Evolutionary conservation across 2,797 vertebrate genomes (phyloP).

Genomic region (Pristis pectinata): DNA sequence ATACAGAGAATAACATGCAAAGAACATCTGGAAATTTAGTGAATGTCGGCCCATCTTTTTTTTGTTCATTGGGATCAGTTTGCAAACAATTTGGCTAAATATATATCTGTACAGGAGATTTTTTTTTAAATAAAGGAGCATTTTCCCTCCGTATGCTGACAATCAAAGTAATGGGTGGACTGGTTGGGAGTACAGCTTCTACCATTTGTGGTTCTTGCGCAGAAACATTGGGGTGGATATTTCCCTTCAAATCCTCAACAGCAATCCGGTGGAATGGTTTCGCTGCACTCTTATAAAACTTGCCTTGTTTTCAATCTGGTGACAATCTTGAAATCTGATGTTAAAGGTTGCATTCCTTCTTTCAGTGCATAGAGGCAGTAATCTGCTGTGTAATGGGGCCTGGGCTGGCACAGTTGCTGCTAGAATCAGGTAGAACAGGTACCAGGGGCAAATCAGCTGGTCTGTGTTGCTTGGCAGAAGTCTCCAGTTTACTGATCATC

Average conservation of each 20-base stretch:
- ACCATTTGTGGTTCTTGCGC: no score
- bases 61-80: no score
- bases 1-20: no score
- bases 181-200: no score
- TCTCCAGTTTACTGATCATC: background rate
- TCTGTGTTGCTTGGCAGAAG: background rate
- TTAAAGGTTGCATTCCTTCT: background rate
- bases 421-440: background rate
- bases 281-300: background rate
- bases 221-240: background rate
- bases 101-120: no score
- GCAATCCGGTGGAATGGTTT: background rate
- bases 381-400: background rate
- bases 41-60: no score
- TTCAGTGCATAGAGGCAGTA: background rate
- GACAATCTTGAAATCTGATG: background rate
- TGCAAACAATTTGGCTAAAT: no score
- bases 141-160: no score
- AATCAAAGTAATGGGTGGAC: no score
- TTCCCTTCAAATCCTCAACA: background rate
- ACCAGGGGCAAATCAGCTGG: background rate
- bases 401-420: background rate
- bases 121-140: no score
- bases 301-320: background rate
- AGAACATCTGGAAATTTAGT: no score